Conservation (phyloP, 2,888 invertebrate genomes). For the Drosophila multiciliata region DNA sequence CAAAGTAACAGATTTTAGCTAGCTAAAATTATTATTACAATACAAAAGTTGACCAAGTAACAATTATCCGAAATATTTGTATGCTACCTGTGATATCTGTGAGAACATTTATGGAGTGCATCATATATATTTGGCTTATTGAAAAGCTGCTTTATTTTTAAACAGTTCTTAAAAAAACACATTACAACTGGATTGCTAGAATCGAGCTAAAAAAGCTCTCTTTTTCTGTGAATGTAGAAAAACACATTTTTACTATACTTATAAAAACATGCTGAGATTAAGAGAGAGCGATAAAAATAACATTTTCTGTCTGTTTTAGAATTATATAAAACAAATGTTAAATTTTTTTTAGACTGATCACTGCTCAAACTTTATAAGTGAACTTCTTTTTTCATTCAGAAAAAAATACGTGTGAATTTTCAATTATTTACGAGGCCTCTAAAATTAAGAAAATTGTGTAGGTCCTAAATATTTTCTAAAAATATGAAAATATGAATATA, state of each 20-base stretch:
- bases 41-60: conserved; percentile 6
- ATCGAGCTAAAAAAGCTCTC: background rate
- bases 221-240: background rate
- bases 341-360: background rate
- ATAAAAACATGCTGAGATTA: background rate
- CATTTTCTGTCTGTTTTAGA: too few relatives aligned
- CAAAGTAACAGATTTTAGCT: conserved; percentile 7
- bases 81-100: background rate
- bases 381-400: background rate
- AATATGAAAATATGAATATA: background rate
- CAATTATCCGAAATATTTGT: background rate
- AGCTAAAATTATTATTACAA: background rate
- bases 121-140: background rate
- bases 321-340: background rate
- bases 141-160: background rate
- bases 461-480: too few relatives aligned
- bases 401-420: background rate
- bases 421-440: background rate
- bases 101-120: background rate
- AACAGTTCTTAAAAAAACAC: background rate
- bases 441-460: background rate
- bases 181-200: background rate
- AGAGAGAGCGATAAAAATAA: background rate
- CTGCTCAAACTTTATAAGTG: background rate
- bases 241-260: background rate